Percentiles rank a stretch among this genome's conserved stretches.
Evolutionary conservation across 1,140 invertebrate genomes (phyloP).

Genomic region (Drosophila chauvacae): DNA sequence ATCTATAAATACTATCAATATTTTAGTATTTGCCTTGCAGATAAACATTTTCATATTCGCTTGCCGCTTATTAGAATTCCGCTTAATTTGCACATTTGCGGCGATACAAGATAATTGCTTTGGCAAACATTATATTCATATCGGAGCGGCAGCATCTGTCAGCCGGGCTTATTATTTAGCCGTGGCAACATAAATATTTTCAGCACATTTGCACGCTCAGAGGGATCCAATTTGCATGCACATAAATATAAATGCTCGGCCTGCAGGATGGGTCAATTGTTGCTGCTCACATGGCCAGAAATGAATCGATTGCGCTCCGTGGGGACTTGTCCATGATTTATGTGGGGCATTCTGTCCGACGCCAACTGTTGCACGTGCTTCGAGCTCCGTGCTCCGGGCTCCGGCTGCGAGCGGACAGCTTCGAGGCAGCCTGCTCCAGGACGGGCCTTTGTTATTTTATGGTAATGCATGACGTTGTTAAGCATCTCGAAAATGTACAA

Average conservation of each 20-base stretch:
- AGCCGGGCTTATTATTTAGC: slow-evolving; percentile 33
- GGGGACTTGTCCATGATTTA: slow-evolving; percentile 35
- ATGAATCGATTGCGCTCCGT: slow-evolving; percentile 50
- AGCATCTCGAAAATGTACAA: slow-evolving; percentile 66
- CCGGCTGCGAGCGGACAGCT: neutral
- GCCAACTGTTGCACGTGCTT: slow-evolving; percentile 67
- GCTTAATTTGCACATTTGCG: slow-evolving; percentile 18
- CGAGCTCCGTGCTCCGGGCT: neutral
- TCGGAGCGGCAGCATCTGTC: slow-evolving; percentile 36
- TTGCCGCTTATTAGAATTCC: slow-evolving; percentile 18
- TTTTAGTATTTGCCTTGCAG: slow-evolving; percentile 8
- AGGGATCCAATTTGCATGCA: slow-evolving; percentile 27
- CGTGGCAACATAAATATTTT: slow-evolving; percentile 36
- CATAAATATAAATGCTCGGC: slow-evolving; percentile 35
- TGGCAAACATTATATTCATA: slow-evolving; percentile 43
- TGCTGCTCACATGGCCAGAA: slow-evolving; percentile 56
- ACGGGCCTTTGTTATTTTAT: slow-evolving; percentile 68
- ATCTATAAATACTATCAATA: slow-evolving; percentile 11
- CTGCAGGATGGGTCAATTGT: slow-evolving; percentile 40
- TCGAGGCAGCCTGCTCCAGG: slow-evolving; percentile 9
- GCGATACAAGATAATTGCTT: slow-evolving; percentile 39
- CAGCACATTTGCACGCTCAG: slow-evolving; percentile 16
- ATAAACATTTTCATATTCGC: slow-evolving; percentile 26
- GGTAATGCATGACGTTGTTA: slow-evolving; percentile 65
- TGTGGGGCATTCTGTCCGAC: slow-evolving; percentile 19